These are phyloP conservation scores for Channa argus DNA, from an alignment of 2,113 vertebrate genomes.

Conservation along the genomic window DNA sequence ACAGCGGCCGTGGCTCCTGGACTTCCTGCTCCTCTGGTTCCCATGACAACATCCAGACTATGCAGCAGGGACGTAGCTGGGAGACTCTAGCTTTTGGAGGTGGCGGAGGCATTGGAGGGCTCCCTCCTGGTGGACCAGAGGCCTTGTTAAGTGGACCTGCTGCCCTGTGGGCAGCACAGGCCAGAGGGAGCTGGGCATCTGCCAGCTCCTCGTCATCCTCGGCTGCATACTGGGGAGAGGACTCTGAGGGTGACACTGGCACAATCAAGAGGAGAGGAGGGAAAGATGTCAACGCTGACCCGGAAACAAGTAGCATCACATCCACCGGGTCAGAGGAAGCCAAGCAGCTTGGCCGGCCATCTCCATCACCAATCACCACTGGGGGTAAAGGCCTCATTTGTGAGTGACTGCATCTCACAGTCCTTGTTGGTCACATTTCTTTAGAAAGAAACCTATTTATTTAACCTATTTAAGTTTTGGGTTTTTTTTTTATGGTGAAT, in stretches of 20 bases:
- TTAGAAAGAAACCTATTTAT: too few species aligned
- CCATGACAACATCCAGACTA: conserved; percentile 98
- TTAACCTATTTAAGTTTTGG: too few species aligned
- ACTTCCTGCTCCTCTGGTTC: conserved; percentile 98
- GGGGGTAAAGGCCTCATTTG: conserved; percentile 89
- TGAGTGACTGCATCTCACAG: conserved; percentile 78
- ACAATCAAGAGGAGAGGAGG: conserved; percentile 97
- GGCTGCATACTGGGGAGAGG: conserved; percentile 97
- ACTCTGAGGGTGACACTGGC: conserved; percentile 96
- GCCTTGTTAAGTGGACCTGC: conserved; percentile 85
- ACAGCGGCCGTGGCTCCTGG: conserved; percentile 98
- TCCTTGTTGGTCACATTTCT: not conserved
- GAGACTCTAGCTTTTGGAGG: conserved; percentile 91
- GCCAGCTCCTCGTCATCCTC: conserved; percentile 88
- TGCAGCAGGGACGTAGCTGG: conserved; percentile 97
- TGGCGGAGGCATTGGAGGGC: conserved; percentile 84
- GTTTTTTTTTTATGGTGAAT: too few species aligned
- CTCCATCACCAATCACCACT: conserved; percentile 88
- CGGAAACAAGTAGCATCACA: conserved; percentile 90
- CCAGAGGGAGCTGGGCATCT: conserved; percentile 95
- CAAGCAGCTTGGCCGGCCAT: conserved; percentile 83
- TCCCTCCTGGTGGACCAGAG: conserved; percentile 84
- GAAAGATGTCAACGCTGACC: conserved; percentile 92
- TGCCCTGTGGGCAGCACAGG: conserved; percentile 90
- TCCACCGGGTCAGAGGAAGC: conserved; percentile 90